phyloP scores from a whole-genome alignment of 2,888 invertebrate genomes.

The Drosophila recens region DNA sequence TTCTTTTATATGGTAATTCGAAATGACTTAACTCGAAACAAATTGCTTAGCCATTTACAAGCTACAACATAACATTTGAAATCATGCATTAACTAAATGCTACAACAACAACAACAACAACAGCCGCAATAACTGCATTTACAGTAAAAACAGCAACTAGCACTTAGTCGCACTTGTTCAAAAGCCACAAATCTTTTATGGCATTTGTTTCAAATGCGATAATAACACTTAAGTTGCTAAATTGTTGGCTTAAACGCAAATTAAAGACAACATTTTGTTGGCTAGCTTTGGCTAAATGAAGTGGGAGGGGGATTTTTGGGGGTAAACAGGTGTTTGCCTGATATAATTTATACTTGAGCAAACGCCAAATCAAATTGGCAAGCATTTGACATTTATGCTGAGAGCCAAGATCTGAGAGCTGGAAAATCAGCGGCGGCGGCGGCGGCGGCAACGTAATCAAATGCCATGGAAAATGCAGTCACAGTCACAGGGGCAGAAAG shows the following conservation, averaged over 20 bases:
- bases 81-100: slow-evolving; percentile 57
- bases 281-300: background rate
- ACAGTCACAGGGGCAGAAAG: slow-evolving; percentile 28
- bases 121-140: slow-evolving; percentile 31
- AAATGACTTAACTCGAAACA: slow-evolving; percentile 29
- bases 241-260: slow-evolving; percentile 73
- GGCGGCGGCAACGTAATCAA: slow-evolving; percentile 45
- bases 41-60: slow-evolving; percentile 51
- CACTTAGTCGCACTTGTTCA: slow-evolving; percentile 71
- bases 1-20: background rate
- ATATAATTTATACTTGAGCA: slow-evolving; percentile 74
- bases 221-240: slow-evolving; percentile 77
- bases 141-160: slow-evolving; percentile 59
- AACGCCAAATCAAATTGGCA: slow-evolving; percentile 79
- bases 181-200: slow-evolving; percentile 72
- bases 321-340: slow-evolving; percentile 54
- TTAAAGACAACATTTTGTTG: slow-evolving; percentile 60
- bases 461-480: slow-evolving; percentile 61
- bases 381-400: slow-evolving; percentile 78
- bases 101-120: slow-evolving; percentile 19
- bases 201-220: slow-evolving; percentile 76
- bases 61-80: slow-evolving; percentile 45
- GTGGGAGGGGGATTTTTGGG: background rate
- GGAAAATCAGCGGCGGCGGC: slow-evolving; percentile 27
- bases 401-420: slow-evolving; percentile 31